Percentiles rank a stretch among this genome's conserved stretches.
Evolutionary conservation across 1,140 invertebrate genomes (phyloP).

Genomic region (Periplaneta americana): DNA sequence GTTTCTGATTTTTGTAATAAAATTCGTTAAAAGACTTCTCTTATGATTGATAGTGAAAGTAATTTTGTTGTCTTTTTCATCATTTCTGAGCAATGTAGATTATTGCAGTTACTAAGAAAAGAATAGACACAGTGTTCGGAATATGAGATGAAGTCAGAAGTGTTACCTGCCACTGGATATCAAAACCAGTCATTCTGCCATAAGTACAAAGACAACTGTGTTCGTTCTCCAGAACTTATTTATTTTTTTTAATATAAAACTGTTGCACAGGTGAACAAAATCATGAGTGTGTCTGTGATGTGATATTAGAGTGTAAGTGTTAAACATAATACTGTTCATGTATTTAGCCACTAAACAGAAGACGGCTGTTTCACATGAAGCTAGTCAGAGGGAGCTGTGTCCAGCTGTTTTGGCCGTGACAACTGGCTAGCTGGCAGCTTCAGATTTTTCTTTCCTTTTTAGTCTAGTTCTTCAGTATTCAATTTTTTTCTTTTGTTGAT

Average conservation of each 20-base stretch:
- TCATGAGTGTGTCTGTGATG: neutral
- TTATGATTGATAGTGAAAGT: too few relatives aligned
- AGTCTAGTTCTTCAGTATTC: neutral
- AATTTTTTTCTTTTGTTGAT: too few relatives aligned
- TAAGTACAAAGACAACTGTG: neutral
- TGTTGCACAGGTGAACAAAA: neutral
- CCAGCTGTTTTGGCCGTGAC: neutral
- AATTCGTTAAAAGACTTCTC: too few relatives aligned
- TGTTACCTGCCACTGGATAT: neutral
- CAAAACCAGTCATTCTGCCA: neutral
- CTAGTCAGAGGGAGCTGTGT: neutral
- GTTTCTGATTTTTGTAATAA: too few relatives aligned
- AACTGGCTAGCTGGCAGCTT: neutral
- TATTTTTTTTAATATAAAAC: neutral
- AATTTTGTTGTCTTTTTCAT: neutral
- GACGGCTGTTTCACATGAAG: neutral
- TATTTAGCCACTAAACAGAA: neutral
- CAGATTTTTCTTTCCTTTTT: neutral
- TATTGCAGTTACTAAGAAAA: neutral
- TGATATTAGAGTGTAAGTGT: neutral
- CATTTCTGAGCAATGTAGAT: neutral
- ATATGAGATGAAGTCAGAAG: neutral
- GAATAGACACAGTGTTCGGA: neutral
- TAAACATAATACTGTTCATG: neutral
- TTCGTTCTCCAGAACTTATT: neutral